phyloP scores from a whole-genome alignment of 2,797 vertebrate species.

The Notoglanidium macrostoma region DNA sequence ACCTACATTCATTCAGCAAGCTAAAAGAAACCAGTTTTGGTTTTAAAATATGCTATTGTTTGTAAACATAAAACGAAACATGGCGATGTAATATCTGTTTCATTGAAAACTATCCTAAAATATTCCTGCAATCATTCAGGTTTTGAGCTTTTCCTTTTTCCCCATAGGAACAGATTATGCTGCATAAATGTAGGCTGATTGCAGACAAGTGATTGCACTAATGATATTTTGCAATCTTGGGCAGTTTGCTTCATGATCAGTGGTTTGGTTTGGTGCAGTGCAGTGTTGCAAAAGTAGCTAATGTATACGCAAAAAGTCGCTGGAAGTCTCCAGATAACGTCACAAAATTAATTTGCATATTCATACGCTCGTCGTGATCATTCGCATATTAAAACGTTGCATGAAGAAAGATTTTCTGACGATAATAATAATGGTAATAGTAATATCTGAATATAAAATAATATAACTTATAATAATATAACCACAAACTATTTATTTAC shows the following conservation, averaged over 20 bases:
- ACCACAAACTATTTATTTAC: neutral
- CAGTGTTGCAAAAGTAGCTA: neutral
- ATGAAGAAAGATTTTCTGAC: neutral
- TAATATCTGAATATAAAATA: neutral
- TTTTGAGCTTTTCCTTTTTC: neutral
- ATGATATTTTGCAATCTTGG: constrained; percentile 36
- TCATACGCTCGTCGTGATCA: neutral
- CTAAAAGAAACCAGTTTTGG: neutral
- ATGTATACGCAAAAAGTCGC: neutral
- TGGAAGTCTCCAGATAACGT: neutral
- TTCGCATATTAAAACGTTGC: neutral
- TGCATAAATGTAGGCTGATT: neutral
- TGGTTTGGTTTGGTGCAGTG: neutral
- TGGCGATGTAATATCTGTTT: neutral
- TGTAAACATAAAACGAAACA: neutral
- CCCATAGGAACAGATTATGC: neutral
- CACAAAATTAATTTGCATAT: neutral
- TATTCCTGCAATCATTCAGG: neutral
- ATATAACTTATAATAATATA: too few species aligned
- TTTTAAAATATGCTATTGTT: neutral
- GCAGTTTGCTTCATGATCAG: neutral
- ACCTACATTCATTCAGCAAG: neutral
- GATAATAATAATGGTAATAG: neutral
- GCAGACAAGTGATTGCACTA: neutral
- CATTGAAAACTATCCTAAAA: neutral